Conservation (phyloP, 1,140 invertebrate species). For the Agraylea sexmaculata region DNA sequence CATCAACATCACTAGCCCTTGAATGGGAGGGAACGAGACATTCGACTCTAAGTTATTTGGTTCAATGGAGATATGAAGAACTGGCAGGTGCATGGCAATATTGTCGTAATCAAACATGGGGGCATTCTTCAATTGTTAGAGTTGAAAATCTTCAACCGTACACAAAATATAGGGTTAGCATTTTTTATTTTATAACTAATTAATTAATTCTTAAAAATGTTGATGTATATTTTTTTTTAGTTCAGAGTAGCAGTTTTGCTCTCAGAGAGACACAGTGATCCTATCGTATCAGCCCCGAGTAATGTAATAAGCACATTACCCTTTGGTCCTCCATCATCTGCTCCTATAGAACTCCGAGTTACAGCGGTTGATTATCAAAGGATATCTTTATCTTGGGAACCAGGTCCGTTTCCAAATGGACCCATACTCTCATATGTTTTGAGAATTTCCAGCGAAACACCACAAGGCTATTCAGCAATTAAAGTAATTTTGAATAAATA, state of each 20-base stretch:
- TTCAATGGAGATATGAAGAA: constrained; percentile 66
- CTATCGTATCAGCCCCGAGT: constrained; percentile 67
- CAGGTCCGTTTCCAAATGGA: constrained; percentile 76
- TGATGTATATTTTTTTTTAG: constrained; percentile 41
- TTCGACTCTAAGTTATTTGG: constrained; percentile 52
- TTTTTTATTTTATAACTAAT: background rate
- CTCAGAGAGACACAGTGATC: constrained; percentile 51
- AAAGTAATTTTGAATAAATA: too few relatives aligned
- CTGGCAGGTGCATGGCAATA: constrained; percentile 59
- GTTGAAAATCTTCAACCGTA: constrained; percentile 73
- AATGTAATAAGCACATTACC: constrained; percentile 69
- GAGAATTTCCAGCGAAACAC: constrained; percentile 46
- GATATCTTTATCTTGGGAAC: constrained; percentile 77
- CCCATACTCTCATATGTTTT: constrained; percentile 76
- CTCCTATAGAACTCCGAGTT: constrained; percentile 60
- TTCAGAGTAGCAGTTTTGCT: constrained; percentile 69
- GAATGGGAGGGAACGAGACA: constrained; percentile 57
- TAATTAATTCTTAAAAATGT: constrained; percentile 15
- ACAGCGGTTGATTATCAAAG: constrained; percentile 69
- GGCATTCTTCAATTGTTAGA: constrained; percentile 50
- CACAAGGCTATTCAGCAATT: constrained; percentile 49
- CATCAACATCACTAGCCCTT: constrained; percentile 61
- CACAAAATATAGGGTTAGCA: constrained; percentile 72
- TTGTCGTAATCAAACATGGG: constrained; percentile 56
- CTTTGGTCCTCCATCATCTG: constrained; percentile 57